Conservation (phyloP, 2,113 vertebrate genomes). For the Petromus typicus region DNA sequence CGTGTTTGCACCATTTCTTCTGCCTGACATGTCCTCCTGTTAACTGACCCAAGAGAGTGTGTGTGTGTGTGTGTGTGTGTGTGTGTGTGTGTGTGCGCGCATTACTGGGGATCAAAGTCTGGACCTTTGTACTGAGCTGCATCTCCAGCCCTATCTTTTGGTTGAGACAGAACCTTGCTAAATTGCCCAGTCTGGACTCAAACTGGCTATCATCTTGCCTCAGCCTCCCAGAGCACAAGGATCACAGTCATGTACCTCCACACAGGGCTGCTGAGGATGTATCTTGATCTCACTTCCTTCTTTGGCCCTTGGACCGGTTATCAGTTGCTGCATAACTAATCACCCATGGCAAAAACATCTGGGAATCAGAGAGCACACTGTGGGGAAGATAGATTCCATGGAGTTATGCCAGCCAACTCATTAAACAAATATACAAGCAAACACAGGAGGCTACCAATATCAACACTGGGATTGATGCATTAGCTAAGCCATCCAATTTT, state of each 20-base stretch:
- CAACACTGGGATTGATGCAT: not conserved
- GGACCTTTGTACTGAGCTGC: not conserved
- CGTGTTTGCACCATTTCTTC: not conserved
- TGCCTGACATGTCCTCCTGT: not conserved
- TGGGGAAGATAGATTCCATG: not conserved
- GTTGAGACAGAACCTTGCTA: not conserved
- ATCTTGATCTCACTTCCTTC: not conserved
- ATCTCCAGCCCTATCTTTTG: not conserved
- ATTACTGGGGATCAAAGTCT: not conserved
- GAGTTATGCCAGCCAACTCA: not conserved
- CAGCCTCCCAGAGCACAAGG: not conserved
- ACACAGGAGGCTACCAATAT: not conserved
- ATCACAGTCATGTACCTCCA: not conserved
- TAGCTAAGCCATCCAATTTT: not conserved
- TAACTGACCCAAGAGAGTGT: not conserved
- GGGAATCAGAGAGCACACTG: not conserved
- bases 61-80: not conserved
- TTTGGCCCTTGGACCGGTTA: not conserved
- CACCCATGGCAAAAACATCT: not conserved
- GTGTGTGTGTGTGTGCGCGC: not conserved
- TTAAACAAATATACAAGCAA: not conserved
- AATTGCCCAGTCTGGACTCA: not conserved
- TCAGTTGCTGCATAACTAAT: not conserved
- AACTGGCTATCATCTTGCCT: not conserved
- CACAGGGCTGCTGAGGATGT: not conserved